phyloP scores from a whole-genome alignment of 2,113 vertebrate genomes.

The Prunella himalayana region DNA sequence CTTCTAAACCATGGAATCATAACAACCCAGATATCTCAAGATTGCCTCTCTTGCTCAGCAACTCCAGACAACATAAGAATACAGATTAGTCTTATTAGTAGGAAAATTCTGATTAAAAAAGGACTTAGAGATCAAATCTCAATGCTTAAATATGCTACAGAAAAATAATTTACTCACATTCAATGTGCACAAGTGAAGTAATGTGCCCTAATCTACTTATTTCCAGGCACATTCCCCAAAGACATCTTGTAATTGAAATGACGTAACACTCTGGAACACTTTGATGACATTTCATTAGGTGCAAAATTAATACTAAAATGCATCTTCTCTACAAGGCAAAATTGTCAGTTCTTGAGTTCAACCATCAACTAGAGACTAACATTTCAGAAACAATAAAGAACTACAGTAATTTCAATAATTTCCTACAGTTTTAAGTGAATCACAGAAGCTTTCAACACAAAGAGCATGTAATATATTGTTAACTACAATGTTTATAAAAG shows the following conservation, averaged over 20 bases:
- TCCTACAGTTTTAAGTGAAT: neutral
- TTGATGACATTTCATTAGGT: constrained; percentile 1
- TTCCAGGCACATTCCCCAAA: constrained; percentile 10
- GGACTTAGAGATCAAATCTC: neutral
- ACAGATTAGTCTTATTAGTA: neutral
- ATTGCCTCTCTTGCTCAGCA: neutral
- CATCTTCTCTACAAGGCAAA: neutral
- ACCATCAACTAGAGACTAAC: neutral
- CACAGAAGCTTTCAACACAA: neutral
- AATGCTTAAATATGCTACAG: neutral
- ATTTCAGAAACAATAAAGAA: neutral
- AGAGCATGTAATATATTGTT: neutral
- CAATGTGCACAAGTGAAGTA: neutral
- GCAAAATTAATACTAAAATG: neutral
- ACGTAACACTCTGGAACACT: neutral
- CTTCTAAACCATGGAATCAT: neutral
- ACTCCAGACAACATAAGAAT: neutral
- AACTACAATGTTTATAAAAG: neutral
- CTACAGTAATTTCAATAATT: neutral
- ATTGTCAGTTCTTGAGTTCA: neutral
- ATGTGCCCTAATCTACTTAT: neutral
- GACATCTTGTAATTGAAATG: constrained; percentile 7
- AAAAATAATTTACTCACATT: neutral
- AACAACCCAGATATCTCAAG: neutral
- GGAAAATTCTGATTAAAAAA: neutral